Conservation (phyloP, 2,797 vertebrate genomes). For the Microhierax caerulescens region DNA sequence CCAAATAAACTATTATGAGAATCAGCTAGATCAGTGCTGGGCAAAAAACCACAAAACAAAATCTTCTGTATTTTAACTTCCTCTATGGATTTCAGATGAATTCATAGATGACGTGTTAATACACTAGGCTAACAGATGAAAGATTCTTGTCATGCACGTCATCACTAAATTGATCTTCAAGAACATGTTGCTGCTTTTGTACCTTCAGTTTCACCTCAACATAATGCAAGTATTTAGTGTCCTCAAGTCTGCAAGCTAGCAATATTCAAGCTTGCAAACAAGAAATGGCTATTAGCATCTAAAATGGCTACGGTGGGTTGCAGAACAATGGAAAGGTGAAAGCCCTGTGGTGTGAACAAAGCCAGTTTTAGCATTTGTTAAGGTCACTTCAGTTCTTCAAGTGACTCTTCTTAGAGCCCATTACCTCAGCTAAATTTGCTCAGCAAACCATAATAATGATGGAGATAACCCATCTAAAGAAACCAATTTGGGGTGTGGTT, state of each 20-base stretch:
- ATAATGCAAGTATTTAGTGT: neutral
- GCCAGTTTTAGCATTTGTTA: slow-evolving; percentile 40
- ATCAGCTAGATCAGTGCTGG: neutral
- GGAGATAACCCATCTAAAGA: slow-evolving; percentile 79
- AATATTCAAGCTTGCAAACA: neutral
- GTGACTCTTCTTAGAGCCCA: slow-evolving; percentile 66
- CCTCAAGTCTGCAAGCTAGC: neutral
- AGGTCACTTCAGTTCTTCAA: slow-evolving; percentile 62
- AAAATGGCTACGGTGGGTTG: neutral
- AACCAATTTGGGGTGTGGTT: slow-evolving; percentile 75
- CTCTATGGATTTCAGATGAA: neutral
- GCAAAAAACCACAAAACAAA: neutral
- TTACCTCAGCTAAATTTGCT: slow-evolving; percentile 78
- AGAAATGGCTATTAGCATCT: neutral
- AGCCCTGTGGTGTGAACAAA: slow-evolving; percentile 35
- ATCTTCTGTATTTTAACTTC: slow-evolving; percentile 18
- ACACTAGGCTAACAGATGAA: neutral
- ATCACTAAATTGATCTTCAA: neutral
- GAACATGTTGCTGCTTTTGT: neutral
- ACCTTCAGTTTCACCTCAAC: slow-evolving; percentile 20
- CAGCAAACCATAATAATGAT: slow-evolving; percentile 78
- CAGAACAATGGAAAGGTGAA: slow-evolving; percentile 12
- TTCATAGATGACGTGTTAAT: neutral
- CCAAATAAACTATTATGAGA: slow-evolving; percentile 34
- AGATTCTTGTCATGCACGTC: neutral